Evolutionary conservation across 2,888 invertebrate species (phyloP), one percentile per base, ranked within the genome.

Genomic region (Erebia ligea): DNA sequence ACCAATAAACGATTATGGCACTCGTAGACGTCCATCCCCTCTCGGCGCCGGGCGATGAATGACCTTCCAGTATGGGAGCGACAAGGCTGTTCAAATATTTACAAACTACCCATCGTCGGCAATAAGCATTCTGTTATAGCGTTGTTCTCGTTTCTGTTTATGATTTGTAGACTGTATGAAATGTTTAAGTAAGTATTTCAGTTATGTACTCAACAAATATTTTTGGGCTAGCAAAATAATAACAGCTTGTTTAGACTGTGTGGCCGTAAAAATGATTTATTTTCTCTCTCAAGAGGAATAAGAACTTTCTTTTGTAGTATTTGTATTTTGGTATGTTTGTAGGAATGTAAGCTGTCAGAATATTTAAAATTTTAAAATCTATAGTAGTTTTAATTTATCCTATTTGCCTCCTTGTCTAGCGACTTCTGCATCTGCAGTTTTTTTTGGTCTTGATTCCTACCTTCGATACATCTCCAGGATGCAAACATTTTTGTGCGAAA

Each of bases 41-140:
- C 81, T 72, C 76, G 79, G 79, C 78, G 83, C 82, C 76, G 80
- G 78, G 78, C 84, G 80, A 90, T 84, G 84, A 90, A 91, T 88
- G 90, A 83, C 82, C 81, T 79, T 79, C 66, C 77, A 73, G 80
- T 78, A 79, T 82, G 80, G 78, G 79, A 80, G 77, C 81, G 91
- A 89, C 89, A 84, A 75, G 81, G 80, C 76, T 81, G 80, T 79
- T 91, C 84, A 92, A 92, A 92, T 92, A 92, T 92, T 92, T 86
- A 91, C 89, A 84, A 89, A 91, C 86, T 88, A 87, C 89, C 88
- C 84, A 65, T 69, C 69, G 21, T 65, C 67, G 50, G 59, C 65
- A 67, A 73, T 66, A 65, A 64, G 67, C 54, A 67, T 45, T 58
- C n/a, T 25, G 42, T 64, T 65, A 40, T 15, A 62, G 13, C 21